Evolutionary conservation across 2,797 vertebrate species (phyloP), one percentile per base, ranked within the genome.

Genomic region (Steatocranus sp.): DNA sequence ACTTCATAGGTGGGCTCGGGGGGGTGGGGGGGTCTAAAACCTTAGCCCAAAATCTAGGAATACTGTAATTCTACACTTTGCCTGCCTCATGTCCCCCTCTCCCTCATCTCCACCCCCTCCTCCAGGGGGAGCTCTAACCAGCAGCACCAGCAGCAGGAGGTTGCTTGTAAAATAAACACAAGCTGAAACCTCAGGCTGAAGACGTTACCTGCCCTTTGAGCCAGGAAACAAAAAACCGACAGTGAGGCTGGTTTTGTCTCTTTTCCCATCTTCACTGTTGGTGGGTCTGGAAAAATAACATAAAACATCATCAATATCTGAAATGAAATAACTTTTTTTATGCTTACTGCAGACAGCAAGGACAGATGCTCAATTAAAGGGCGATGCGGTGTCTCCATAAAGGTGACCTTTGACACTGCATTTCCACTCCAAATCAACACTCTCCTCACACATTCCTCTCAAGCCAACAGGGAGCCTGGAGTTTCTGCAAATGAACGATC

Each of bases 401-500:
- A 88, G 80, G 85, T 91, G 91, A 93, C 91, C 88, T 92, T 87
- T 92, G 91, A 87, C 90, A 58, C 83, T 20, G 81, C 80, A 53
- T 85, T 82, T 91, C 83, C 74, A 63, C 80, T 90, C 66, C 90
- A 93, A 91, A 93, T 95, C 94, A 93, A 93, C 93, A 94, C 91
- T 90, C 89, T 83, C 70, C 88, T 92, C 89, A 86, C 91, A 91
- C 89, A 74, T 79, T 83, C 86, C 3, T 79, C 87, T 88, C 73
- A 38, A 87, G 87, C 74, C 93, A 87, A 93, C 93, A 82, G 94
- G 94, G 94, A 93, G 94, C 87, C 93, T 51, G 91, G 89, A 93
- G 92, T 92, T 91, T 93, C 89, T 92, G 94, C 93, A 95, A 95
- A 95, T 95, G 91, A 95, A 92, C 86, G 93, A 95, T 95, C 94